Evolutionary conservation across 2,888 invertebrate genomes (phyloP), one percentile per base, ranked within the genome.

Genomic region (Congeria kusceri): DNA sequence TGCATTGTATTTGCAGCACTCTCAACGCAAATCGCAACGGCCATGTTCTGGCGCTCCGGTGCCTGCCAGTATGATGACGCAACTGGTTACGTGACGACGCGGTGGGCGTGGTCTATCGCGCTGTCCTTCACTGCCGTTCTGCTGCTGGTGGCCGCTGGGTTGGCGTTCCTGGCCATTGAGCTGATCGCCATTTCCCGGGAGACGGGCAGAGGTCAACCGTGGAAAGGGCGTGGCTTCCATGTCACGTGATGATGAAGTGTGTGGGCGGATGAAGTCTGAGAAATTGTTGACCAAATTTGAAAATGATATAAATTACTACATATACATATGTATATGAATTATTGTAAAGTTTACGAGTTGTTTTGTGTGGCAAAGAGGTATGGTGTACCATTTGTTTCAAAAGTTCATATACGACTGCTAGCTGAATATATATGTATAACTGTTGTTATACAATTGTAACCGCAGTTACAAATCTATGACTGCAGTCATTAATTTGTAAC

Each of bases 31-130:
- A 53, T 53, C 20, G 53, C 20, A 53, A 23, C 53, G 20, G 20
- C 53, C 53, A 23, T 18, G 4, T 53, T 53, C 20, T 53, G 53
- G 53, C 20, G 53, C 9, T 53, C 53, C 23, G 53, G 53, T 25
- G 53, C 53, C 2, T 53, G 53, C 20, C 2, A 1, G 3, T 53
- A 53, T 25, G 11, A 9, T 53, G 53, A 53, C 53, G 53, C 25
- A 20, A 53, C 53, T 9, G 53, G 53, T 9, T 23, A 20, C 25
- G 25, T 25, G 9, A 53, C 53, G 2, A 53, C 20, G 25, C 53
- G 25, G 18, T 53, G 53, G 53, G 53, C 53, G 53, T 53, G 53
- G 53, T 53, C 53, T 1, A 53, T 53, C 7, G 53, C 53, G 53
- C 53, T 53, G 53, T 53, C 53, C 9, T 53, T 53, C 53, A 25